phyloP scores from a whole-genome alignment of 2,888 invertebrate genomes.

The Fissipunctia ypsillon region DNA sequence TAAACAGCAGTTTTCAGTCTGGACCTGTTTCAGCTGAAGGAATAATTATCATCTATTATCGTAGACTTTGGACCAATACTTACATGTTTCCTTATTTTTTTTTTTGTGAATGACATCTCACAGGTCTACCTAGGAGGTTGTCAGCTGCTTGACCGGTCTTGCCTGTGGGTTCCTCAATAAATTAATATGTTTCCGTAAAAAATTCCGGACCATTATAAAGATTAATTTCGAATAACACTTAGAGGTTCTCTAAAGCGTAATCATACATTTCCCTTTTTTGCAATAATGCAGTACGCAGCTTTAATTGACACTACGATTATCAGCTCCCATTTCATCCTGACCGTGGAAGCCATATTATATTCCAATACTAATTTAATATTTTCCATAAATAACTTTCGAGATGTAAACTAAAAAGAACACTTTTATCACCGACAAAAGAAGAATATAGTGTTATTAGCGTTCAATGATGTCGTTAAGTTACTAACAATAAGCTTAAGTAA shows the following conservation, averaged over 20 bases:
- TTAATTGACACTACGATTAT: conserved; percentile 11
- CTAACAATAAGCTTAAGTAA: conserved; percentile 72
- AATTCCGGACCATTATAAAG: no score
- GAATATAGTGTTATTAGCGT: conserved; percentile 64
- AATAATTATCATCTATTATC: background rate
- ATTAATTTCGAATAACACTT: background rate
- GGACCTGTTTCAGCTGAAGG: background rate
- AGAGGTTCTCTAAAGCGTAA: background rate
- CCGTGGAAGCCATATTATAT: conserved; percentile 27
- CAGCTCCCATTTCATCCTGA: background rate
- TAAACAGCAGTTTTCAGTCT: background rate
- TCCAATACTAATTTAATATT: conserved; percentile 45
- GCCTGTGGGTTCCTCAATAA: no score
- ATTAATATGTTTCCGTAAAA: no score
- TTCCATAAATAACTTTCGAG: conserved; percentile 22
- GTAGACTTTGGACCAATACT: background rate
- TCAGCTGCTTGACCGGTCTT: no score
- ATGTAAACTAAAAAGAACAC: conserved; percentile 38
- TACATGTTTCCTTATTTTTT: no score
- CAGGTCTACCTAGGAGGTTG: no score
- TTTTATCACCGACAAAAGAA: conserved; percentile 51
- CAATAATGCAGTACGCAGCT: background rate
- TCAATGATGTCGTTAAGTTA: conserved; percentile 71
- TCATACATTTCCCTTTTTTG: background rate
- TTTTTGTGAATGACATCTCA: no score